Evolutionary conservation across 2,113 vertebrate species (phyloP).

Genomic region (Alouatta palliata): DNA sequence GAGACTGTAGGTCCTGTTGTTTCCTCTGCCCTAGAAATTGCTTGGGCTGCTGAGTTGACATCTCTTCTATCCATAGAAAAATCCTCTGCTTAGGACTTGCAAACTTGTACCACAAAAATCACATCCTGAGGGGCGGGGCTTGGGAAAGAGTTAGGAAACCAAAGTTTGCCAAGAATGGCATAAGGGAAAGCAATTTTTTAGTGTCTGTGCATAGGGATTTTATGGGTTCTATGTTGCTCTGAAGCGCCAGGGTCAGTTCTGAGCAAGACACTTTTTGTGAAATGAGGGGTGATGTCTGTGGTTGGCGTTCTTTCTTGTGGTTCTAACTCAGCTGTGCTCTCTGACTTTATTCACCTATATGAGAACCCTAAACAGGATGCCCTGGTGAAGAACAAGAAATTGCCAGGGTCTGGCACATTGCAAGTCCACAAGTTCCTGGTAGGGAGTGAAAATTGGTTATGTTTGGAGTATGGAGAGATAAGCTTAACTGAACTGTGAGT

Average conservation of each 20-base stretch:
- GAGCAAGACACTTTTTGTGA: not conserved
- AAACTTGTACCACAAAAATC: not conserved
- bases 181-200: not conserved
- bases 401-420: not conserved
- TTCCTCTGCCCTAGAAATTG: not conserved
- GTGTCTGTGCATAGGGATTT: not conserved
- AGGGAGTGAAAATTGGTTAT: not conserved
- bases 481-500: not conserved
- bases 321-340: not conserved
- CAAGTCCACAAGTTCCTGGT: not conserved
- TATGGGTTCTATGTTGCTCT: slow-evolving; percentile 3
- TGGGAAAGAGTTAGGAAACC: not conserved
- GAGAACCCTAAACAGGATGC: not conserved
- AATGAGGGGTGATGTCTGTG: not conserved
- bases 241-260: slow-evolving; percentile 40
- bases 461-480: not conserved
- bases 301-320: slow-evolving; percentile 22
- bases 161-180: not conserved
- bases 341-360: not conserved
- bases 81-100: not conserved
- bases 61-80: not conserved
- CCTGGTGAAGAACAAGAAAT: slow-evolving; percentile 26
- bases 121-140: not conserved
- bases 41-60: not conserved
- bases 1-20: not conserved